Base-by-base conservation (phyloP, 2,888 invertebrate species). In the Melangyna quadrimaculata region DNA sequence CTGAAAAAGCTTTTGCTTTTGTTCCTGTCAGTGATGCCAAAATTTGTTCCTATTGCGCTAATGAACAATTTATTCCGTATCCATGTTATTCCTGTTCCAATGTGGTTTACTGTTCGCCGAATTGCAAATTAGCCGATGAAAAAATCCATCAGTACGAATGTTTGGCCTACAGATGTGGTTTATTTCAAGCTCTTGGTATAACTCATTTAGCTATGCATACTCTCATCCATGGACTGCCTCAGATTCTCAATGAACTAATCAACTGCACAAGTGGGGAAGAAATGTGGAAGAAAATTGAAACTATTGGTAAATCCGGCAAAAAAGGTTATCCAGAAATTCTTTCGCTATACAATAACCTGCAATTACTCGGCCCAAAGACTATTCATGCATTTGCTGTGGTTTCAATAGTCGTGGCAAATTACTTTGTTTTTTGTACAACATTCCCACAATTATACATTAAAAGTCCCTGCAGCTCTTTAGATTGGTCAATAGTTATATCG, bases 1-100 rank as follows among this genome's bases (percentile, higher is more conserved):
- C 95, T 0, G 98, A 98, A 91, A 94, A 95, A 88, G 96, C 98
- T 0, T 96, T 95, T 90, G 94, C 96, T 1, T 96, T 96, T 91
- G 96, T 97, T 2, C 93, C 94, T 84, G 90, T 95, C 90, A 93
- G 94, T 12, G 69, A 88, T 19, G 67, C 63, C 1, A 51, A 90
- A 93, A 88, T 94, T 51, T 98, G 98, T 90, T 95, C 96, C 88
- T 93, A 95, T 88, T 98, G 98, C 91, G 95, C 95, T 88, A 91
- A 92, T 29, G 89, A 91, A 2, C 92, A 94, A 65, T 90, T 94
- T 72, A 94, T 94, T 88, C 94, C 94, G 29, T 92, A 96, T 89
- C 95, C 96, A 94, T 97, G 97, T 90, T 90, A 90, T 29, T 89
- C 90, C 0, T 97, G 97, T 89, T 93, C 94, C 0, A 93, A 94